These are phyloP conservation scores for Coccyzus lansbergi DNA, from an alignment of 2,797 vertebrate species.

Conservation along the genomic window DNA sequence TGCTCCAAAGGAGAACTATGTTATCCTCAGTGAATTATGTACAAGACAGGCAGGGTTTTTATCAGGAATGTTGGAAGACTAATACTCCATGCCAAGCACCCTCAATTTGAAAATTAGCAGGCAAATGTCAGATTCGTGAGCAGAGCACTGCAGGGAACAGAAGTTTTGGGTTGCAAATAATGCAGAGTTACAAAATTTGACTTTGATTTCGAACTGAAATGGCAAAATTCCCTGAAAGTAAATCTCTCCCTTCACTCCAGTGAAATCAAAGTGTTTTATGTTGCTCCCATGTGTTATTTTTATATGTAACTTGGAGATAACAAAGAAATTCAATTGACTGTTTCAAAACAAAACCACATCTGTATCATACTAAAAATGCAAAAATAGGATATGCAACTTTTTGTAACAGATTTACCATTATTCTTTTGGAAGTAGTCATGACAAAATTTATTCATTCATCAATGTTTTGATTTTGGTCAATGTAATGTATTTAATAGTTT, in stretches of 20 bases:
- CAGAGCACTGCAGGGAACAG: not conserved
- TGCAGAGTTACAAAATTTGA: not conserved
- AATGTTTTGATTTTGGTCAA: not conserved
- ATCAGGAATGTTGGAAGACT: not conserved
- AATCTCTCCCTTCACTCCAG: not conserved
- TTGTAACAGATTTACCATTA: not conserved
- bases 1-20: not conserved
- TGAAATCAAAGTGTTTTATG: not conserved
- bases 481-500: not conserved
- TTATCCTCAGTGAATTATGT: not conserved
- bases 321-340: not conserved
- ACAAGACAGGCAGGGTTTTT: not conserved
- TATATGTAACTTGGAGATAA: not conserved
- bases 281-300: not conserved
- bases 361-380: not conserved
- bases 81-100: not conserved
- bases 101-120: slow-evolving; percentile 18
- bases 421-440: not conserved
- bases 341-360: not conserved
- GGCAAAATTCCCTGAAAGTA: not conserved
- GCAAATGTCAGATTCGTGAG: not conserved
- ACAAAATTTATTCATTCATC: not conserved
- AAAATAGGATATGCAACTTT: not conserved
- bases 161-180: not conserved
- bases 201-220: not conserved